Conservation (phyloP, 2,888 invertebrate species). For the Drosophila lacicola region DNA sequence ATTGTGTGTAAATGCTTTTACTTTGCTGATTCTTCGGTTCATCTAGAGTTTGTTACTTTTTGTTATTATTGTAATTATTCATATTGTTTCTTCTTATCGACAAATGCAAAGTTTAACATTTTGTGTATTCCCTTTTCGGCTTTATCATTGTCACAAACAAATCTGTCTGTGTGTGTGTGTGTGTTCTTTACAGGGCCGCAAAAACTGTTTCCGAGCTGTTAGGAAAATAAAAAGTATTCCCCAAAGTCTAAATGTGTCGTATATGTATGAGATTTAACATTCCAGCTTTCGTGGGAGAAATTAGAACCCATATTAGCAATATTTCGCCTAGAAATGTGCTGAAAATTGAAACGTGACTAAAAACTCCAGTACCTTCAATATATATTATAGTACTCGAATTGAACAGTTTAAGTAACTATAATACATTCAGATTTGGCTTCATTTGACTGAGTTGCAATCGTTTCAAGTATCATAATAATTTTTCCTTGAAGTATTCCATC, state of each 20-base stretch:
- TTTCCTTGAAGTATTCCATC: not conserved
- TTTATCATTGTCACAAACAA: conserved; percentile 1
- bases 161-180: not conserved
- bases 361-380: too few relatives aligned
- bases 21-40: conserved; percentile 16
- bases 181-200: conserved; percentile 6
- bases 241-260: too few relatives aligned
- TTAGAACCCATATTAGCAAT: too few relatives aligned
- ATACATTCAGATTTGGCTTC: too few relatives aligned
- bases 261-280: too few relatives aligned
- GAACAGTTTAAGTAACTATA: too few relatives aligned
- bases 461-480: not conserved
- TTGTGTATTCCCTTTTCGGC: conserved; percentile 5
- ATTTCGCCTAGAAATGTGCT: too few relatives aligned
- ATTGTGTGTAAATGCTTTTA: conserved; percentile 44
- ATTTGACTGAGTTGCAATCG: not conserved
- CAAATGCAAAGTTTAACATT: conserved; percentile 20
- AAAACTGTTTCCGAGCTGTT: conserved; percentile 6
- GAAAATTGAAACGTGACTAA: too few relatives aligned
- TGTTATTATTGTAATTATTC: not conserved
- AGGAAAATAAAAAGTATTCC: not conserved
- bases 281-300: too few relatives aligned
- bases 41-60: conserved; percentile 1
- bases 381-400: too few relatives aligned
- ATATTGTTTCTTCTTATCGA: not conserved